Evolutionary conservation across 2,797 vertebrate species (phyloP).

Genomic region (Cynodonichthys magdalenae): DNA sequence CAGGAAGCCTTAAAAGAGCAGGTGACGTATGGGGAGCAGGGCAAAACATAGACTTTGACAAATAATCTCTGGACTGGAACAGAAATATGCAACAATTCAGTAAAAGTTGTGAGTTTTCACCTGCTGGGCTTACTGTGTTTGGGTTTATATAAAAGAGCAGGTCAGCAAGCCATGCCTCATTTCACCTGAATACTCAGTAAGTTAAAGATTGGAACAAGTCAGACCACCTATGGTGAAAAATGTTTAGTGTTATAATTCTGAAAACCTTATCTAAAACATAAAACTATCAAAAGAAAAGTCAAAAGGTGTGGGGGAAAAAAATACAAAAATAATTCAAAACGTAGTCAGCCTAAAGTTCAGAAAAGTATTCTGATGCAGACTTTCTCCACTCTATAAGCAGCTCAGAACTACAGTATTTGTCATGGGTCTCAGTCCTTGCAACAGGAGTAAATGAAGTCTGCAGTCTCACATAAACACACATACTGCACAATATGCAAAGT

Average conservation of each 20-base stretch:
- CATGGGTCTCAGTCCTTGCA: background rate
- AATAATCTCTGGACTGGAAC: background rate
- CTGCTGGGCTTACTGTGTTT: conserved; percentile 6
- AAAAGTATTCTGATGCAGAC: conserved; percentile 8
- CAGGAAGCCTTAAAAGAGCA: conserved; percentile 15
- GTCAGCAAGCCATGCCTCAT: conserved; percentile 13
- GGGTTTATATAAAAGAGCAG: conserved; percentile 7
- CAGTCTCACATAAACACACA: background rate
- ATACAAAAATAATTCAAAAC: background rate
- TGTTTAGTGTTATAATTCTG: background rate
- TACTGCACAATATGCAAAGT: conserved; percentile 14
- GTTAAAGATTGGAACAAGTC: conserved; percentile 4
- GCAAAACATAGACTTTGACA: conserved; percentile 9
- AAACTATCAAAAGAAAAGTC: background rate
- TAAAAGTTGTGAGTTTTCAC: conserved; percentile 8
- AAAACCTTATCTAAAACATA: too few species aligned
- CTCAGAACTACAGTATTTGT: conserved; percentile 16
- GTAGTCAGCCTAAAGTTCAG: conserved; percentile 28
- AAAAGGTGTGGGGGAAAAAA: background rate
- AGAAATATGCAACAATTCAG: background rate
- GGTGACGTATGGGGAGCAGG: conserved; percentile 20
- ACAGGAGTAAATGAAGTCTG: conserved; percentile 10
- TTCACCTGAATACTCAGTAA: conserved; percentile 15
- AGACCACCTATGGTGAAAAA: conserved; percentile 12
- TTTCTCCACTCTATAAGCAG: conserved; percentile 11